These are phyloP conservation scores for Plotosus lineatus DNA, from an alignment of 2,113 vertebrate genomes.

Conservation along the genomic window DNA sequence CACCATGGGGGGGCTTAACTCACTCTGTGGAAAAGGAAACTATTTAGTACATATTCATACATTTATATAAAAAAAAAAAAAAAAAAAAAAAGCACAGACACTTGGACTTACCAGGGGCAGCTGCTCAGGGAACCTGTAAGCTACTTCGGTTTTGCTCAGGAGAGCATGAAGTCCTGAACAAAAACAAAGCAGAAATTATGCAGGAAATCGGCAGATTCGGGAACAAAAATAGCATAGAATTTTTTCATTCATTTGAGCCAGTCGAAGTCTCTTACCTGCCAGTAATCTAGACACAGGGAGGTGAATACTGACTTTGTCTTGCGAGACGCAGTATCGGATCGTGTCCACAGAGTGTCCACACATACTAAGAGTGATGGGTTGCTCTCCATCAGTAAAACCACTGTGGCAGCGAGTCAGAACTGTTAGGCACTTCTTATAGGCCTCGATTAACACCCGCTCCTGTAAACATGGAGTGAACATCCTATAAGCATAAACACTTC, in stretches of 20 bases:
- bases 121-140: constrained; percentile 89
- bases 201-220: background rate
- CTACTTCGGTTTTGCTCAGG: constrained; percentile 91
- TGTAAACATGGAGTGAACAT: constrained; percentile 56
- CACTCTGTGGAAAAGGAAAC: constrained; percentile 75
- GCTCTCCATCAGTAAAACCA: constrained; percentile 89
- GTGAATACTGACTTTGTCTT: constrained; percentile 98
- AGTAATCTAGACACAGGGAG: constrained; percentile 93
- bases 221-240: background rate
- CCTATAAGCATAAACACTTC: background rate
- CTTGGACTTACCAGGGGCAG: constrained; percentile 86
- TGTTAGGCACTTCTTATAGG: constrained; percentile 89
- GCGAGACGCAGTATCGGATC: constrained; percentile 94
- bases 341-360: constrained; percentile 92
- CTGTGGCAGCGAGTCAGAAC: constrained; percentile 86
- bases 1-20: constrained; percentile 92
- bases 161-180: constrained; percentile 88
- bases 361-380: constrained; percentile 88
- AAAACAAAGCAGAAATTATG: background rate
- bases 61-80: background rate
- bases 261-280: constrained; percentile 79
- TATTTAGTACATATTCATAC: background rate
- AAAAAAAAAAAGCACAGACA: background rate
- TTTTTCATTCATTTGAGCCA: background rate
- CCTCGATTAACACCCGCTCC: constrained; percentile 92